phyloP scores from a whole-genome alignment of 92 coral and sea anemone species.

The Blastomussa wellsi region DNA sequence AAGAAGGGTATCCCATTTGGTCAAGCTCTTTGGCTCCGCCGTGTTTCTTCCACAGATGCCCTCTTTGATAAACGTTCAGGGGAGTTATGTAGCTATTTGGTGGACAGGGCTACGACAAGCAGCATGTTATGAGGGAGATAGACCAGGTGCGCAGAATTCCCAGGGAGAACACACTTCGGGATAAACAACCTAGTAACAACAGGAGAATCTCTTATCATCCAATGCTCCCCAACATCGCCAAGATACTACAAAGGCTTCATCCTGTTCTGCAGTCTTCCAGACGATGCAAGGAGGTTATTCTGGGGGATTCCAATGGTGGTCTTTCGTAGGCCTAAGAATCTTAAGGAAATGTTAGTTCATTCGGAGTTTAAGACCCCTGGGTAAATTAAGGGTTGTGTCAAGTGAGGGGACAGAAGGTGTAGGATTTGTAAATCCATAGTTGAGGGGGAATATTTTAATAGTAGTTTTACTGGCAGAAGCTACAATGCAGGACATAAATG shows the following conservation, averaged over 20 bases:
- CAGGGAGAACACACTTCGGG: background rate
- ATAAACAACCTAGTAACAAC: background rate
- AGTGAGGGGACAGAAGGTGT: background rate
- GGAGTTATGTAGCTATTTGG: too few species aligned
- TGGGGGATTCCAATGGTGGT: constrained; percentile 7
- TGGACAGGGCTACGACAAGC: too few species aligned
- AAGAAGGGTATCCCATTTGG: too few species aligned
- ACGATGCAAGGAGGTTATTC: background rate
- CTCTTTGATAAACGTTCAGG: too few species aligned
- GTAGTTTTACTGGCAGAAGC: background rate
- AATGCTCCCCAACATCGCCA: background rate
- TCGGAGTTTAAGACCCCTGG: background rate
- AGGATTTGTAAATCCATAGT: background rate
- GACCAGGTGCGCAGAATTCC: too few species aligned
- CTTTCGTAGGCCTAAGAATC: background rate
- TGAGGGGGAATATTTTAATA: background rate
- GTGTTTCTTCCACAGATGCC: too few species aligned
- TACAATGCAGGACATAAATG: too few species aligned
- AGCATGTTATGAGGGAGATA: too few species aligned
- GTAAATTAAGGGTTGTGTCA: background rate
- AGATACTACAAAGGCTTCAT: constrained; percentile 3
- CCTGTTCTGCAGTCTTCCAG: constrained; percentile 8
- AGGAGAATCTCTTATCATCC: background rate
- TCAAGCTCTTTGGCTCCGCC: too few species aligned
- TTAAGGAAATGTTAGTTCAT: background rate